Conservation (phyloP, 2,888 invertebrate genomes). For the Rapana venosa region DNA sequence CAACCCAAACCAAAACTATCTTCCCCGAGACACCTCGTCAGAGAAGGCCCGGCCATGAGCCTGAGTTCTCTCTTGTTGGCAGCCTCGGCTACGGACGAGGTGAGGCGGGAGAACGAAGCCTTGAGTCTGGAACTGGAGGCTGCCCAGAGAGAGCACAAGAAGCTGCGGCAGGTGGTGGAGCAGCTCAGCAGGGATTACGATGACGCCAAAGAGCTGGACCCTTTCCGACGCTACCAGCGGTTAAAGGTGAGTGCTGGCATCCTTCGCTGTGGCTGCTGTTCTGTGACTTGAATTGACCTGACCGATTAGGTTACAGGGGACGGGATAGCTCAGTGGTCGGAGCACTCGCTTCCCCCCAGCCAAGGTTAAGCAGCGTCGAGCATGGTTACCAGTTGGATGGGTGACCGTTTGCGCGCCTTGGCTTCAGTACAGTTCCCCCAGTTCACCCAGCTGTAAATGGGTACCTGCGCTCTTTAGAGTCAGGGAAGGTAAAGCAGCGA, state of each 20-base stretch:
- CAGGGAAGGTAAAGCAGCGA: too few relatives aligned
- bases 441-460: too few relatives aligned
- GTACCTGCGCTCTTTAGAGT: too few relatives aligned
- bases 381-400: too few relatives aligned
- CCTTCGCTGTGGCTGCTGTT: not conserved
- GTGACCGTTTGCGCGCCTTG: too few relatives aligned
- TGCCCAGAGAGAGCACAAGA: conserved; percentile 69
- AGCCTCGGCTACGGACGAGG: conserved; percentile 60
- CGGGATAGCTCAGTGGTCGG: too few relatives aligned
- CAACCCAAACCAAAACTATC: not conserved
- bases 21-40: not conserved
- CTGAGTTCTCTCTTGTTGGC: conserved; percentile 60
- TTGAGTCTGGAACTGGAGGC: conserved; percentile 65
- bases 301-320: too few relatives aligned
- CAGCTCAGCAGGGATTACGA: conserved; percentile 86
- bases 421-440: too few relatives aligned
- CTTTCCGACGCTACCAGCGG: conserved; percentile 95
- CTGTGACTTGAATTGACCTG: too few relatives aligned
- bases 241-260: conserved; percentile 80
- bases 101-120: conserved; percentile 64
- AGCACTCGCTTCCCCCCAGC: too few relatives aligned
- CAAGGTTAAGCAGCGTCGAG: too few relatives aligned
- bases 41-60: conserved; percentile 49
- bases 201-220: conserved; percentile 94
- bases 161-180: conserved; percentile 68